phyloP scores from a whole-genome alignment of 2,113 vertebrate genomes.

The Sitta europaea region DNA sequence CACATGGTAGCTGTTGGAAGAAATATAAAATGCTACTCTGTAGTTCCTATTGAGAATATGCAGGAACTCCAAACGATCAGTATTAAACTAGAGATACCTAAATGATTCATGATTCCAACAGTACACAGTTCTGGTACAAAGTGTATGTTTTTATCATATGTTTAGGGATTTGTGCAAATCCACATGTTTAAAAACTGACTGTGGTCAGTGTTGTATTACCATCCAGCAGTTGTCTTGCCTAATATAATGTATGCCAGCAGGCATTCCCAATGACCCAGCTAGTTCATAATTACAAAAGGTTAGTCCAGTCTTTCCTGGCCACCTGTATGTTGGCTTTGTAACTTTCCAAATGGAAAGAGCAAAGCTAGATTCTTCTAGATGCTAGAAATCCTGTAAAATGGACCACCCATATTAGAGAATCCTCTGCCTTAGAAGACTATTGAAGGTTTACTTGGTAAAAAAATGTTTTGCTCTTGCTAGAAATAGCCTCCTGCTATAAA shows the following conservation, averaged over 20 bases:
- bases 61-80: neutral
- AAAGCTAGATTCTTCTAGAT: neutral
- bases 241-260: neutral
- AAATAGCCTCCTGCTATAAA: neutral
- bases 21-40: constrained; percentile 17
- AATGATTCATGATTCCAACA: neutral
- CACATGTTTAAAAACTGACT: neutral
- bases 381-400: neutral
- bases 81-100: neutral
- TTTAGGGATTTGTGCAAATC: neutral
- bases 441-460: neutral
- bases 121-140: neutral
- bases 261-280: neutral
- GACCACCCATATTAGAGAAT: neutral
- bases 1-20: constrained; percentile 33
- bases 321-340: neutral
- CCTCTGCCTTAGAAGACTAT: neutral
- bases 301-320: constrained; percentile 7
- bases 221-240: neutral
- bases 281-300: constrained; percentile 6
- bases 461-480: neutral
- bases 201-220: neutral
- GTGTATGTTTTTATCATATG: neutral
- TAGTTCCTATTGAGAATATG: constrained; percentile 22
- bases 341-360: constrained; percentile 4